A percentile compares a stretch with the other conserved stretches of the same genome.
These are phyloP conservation scores for Brotula barbata DNA, from an alignment of 2,797 vertebrate genomes.

Conservation along the genomic window DNA sequence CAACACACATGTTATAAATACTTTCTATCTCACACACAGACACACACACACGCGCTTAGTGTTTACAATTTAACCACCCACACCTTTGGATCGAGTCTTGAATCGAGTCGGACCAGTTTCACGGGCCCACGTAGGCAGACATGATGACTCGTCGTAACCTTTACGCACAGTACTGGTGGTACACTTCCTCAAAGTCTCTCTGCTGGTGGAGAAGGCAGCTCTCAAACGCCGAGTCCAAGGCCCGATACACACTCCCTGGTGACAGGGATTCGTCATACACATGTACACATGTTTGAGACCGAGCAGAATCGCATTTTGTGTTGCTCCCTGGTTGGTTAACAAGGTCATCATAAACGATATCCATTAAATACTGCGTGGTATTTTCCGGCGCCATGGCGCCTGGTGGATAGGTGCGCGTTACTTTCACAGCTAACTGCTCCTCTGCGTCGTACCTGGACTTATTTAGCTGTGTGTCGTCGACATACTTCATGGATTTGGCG, in stretches of 20 bases:
- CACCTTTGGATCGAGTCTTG: constrained; percentile 58
- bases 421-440: background rate
- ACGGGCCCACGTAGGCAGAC: constrained; percentile 32
- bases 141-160: constrained; percentile 8
- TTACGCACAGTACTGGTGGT: constrained; percentile 28
- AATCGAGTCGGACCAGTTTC: background rate
- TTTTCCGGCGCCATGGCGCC: constrained; percentile 79
- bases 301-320: rapidly evolving
- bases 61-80: constrained; percentile 47
- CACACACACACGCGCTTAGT: background rate
- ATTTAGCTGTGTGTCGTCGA: rapidly evolving
- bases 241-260: background rate
- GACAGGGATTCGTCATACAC: constrained; percentile 24
- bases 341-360: constrained; percentile 67
- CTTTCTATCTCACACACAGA: background rate
- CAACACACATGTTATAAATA: constrained; percentile 1
- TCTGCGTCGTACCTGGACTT: rapidly evolving
- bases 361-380: constrained; percentile 83
- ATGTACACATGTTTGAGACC: rapidly evolving
- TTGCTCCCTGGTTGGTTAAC: rapidly evolving
- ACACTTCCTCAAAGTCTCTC: constrained; percentile 72
- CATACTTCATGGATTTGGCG: rapidly evolving
- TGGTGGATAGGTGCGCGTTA: rapidly evolving
- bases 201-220: constrained; percentile 69
- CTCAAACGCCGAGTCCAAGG: constrained; percentile 50